Evolutionary conservation across 2,888 invertebrate genomes (phyloP).

Genomic region (Drymonia ruficornis): DNA sequence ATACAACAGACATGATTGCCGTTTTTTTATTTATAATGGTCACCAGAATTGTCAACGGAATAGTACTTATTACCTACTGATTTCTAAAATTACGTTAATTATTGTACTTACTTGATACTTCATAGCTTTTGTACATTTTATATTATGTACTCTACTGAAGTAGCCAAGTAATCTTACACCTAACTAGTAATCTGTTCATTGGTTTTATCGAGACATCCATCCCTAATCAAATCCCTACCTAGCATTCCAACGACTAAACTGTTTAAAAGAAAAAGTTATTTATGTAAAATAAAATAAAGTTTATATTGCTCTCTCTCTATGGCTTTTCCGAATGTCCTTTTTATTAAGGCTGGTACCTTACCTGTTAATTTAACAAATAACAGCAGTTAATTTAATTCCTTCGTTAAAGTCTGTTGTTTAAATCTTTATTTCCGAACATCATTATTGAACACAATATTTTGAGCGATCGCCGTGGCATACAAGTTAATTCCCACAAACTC

Average conservation of each 20-base stretch:
- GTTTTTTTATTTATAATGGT: too few relatives aligned
- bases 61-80: background rate
- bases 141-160: background rate
- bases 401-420: too few relatives aligned
- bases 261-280: too few relatives aligned
- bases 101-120: conserved; percentile 29
- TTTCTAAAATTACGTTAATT: conserved; percentile 7
- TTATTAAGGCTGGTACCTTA: too few relatives aligned
- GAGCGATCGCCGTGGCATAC: background rate
- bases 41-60: background rate
- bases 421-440: too few relatives aligned
- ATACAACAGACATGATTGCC: too few relatives aligned
- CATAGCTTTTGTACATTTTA: conserved; percentile 20
- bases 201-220: conserved; percentile 9
- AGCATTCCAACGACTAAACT: too few relatives aligned
- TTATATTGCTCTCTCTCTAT: too few relatives aligned
- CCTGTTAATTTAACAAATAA: too few relatives aligned
- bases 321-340: too few relatives aligned
- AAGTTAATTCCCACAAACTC: background rate
- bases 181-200: conserved; percentile 12
- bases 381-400: too few relatives aligned
- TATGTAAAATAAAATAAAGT: too few relatives aligned
- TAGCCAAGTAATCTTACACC: conserved; percentile 6
- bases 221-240: background rate
- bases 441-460: background rate